Evolutionary conservation across 2,888 invertebrate species (phyloP), one percentile per base, ranked within the genome.

Genomic region (Diarsia dahlii): DNA sequence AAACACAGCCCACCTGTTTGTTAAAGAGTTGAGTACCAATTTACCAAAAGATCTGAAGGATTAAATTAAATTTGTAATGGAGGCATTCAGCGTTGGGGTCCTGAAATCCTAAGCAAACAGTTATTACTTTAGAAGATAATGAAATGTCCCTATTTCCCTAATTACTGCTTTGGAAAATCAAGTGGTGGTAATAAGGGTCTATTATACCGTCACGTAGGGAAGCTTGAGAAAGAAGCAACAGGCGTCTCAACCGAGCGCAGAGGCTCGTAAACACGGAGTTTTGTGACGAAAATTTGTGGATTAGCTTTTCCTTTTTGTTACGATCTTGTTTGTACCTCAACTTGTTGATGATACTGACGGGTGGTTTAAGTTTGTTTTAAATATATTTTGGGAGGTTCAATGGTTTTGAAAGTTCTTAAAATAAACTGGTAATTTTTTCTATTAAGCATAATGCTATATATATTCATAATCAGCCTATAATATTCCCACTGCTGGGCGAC

Each of bases 21-120:
- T 63, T 63, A 67, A 80, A 64, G 73, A 80, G 23, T 74, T 75
- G 48, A 71, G 63, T 52, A 79, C 63, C 72, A 78, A 62, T 85
- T 85, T 73, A 45, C 52, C 54, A 20, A 69, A 78, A 78, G 68
- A 81, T 83, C 82, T 78, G 48, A 85, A 71, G 68, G 67, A 69
- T 80, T 76, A 34, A 70, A 79, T 80, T 74, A 68, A 82, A 80
- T 76, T 75, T 85, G 62, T 71, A 70, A 78, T 74, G 54, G 54
- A 76, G 58, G 68, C 60, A 56, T 79, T 67, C 63, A 63, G 28
- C 28, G 66, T 64, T 66, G 60, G 70, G 63, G 74, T 13, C 45
- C 39, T 39, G 50, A 62, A 74, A 74, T 78, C 84, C 84, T 81
- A 86, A 83, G 23, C 69, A 86, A 85, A 85, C 84, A 78, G 46